Evolutionary conservation across 2,113 vertebrate genomes (phyloP), one percentile per base, ranked within the genome.

Genomic region (Uria lomvia): DNA sequence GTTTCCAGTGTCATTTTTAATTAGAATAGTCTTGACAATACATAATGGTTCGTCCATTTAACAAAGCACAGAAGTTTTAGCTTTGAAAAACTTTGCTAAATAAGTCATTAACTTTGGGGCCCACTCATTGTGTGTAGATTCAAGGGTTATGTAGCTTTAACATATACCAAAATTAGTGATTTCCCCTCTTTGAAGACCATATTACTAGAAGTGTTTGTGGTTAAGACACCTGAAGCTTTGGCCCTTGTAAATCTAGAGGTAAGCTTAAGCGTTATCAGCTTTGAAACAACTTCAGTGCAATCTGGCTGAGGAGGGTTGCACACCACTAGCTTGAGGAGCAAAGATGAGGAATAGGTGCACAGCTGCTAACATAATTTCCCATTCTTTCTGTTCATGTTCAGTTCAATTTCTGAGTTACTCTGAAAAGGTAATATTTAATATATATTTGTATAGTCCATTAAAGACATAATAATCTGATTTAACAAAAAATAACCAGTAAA

Each of bases 271-370:
- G 9, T 42, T 9, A 23, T 3, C 22, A 62, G 22, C 30, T 90
- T 66, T 70, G 50, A 70, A 18, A n/a, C 18, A 74, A 12, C 11
- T 66, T 77, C 50, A 70, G 29, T 42, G 50, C 4, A 7, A 42
- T 24, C 40, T 59, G 20, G 15, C 38, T 36, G 26, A 55, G 36
- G 38, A 40, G 8, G 11, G 3, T 77, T 59, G 19, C 38, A 43
- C 38, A 49, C 6, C 1, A 0, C 2, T 42, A 66, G 5, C 18
- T 12, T 40, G 5, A 83, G 42, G 2, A 86, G 7, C 11, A 53
- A n/a, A 34, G 29, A 8, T 4, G 2, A 96, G 15, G 20, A 70
- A 58, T 8, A 43, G 24, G 4, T 11, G 13, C 26, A 13, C 5
- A 58, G 36, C 15, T 75, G 5, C 10, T 32, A 36, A 65, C 21